A percentile compares a stretch with the other conserved stretches of the same genome.
Evolutionary conservation across 2,113 vertebrate genomes (phyloP).

Genomic region (Tachuris rubrigastra): DNA sequence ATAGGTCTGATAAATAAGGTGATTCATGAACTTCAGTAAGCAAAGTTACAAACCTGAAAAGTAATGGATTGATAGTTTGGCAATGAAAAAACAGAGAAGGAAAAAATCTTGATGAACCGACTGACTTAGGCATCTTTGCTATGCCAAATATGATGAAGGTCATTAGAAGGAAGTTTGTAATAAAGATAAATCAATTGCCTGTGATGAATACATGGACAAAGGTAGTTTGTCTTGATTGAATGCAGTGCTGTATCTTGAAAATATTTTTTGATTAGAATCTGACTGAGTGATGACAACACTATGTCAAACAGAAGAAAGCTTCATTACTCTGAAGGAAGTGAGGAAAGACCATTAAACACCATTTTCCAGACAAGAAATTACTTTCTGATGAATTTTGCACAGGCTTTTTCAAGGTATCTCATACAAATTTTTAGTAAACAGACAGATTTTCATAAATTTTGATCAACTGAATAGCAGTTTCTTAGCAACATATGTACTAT

Average conservation of each 20-base stretch:
- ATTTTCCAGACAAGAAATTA: neutral
- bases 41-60: neutral
- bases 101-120: neutral
- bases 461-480: neutral
- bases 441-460: neutral
- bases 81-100: neutral
- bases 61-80: neutral
- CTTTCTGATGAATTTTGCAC: neutral
- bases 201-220: neutral
- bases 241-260: neutral
- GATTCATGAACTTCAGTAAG: neutral
- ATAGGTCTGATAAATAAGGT: neutral
- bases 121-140: neutral
- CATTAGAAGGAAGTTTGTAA: neutral
- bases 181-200: neutral
- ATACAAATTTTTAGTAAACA: neutral
- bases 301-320: neutral
- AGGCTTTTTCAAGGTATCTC: neutral
- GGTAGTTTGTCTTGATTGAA: neutral
- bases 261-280: conserved; percentile 8
- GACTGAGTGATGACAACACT: neutral
- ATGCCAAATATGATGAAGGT: neutral
- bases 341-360: neutral
- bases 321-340: neutral
- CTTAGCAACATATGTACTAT: neutral